These are phyloP conservation scores for Monodelphis domestica DNA, from an alignment of 2,797 vertebrate genomes.

Conservation along the genomic window DNA sequence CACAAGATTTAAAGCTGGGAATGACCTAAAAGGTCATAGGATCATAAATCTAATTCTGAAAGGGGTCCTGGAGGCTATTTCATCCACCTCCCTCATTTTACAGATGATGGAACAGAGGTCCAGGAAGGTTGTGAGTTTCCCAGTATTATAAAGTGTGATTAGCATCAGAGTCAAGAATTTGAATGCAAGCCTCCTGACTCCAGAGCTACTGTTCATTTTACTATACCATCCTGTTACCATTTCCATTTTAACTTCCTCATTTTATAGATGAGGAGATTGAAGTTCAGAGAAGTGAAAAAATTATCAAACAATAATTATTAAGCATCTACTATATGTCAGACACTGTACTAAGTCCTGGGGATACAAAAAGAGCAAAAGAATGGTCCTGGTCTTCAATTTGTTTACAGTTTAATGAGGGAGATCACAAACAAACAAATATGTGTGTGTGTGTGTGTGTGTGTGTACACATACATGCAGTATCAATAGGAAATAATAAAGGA, in stretches of 20 bases:
- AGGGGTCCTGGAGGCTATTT: not conserved
- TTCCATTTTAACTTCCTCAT: too few relatives aligned
- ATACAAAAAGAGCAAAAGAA: not conserved
- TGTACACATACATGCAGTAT: not conserved
- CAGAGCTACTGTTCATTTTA: not conserved
- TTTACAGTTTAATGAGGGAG: not conserved
- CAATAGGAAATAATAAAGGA: not conserved
- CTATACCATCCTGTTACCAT: too few relatives aligned
- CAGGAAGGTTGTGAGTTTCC: not conserved
- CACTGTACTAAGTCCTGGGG: not conserved
- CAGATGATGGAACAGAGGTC: not conserved
- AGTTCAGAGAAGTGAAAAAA: not conserved
- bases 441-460: too few relatives aligned
- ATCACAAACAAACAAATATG: too few relatives aligned
- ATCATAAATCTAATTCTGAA: not conserved
- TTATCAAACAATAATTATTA: not conserved
- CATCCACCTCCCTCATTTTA: not conserved
- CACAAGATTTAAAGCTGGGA: not conserved
- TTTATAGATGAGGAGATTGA: not conserved
- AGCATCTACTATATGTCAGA: not conserved
- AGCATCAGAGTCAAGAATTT: not conserved
- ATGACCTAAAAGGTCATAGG: not conserved
- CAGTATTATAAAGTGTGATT: not conserved
- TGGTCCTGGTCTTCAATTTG: not conserved
- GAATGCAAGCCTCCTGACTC: not conserved